Evolutionary conservation across 2,113 vertebrate genomes (phyloP), one percentile per base, ranked within the genome.

Genomic region (Tachuris rubrigastra): DNA sequence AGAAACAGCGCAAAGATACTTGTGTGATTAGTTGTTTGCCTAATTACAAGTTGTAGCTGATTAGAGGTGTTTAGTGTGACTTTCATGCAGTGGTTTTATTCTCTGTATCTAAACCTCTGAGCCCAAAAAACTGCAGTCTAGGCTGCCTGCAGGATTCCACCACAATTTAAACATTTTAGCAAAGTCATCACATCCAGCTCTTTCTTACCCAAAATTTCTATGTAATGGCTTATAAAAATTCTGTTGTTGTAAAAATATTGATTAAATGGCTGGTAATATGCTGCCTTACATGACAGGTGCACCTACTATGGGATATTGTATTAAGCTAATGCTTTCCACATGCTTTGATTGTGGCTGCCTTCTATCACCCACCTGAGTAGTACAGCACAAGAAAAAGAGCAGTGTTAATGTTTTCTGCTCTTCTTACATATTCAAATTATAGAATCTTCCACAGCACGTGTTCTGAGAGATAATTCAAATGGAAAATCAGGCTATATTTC

Each of bases 31-130:
- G 66, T 46, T 91, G 59, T 77, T 97, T 95, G 47, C 56, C 66
- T 97, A 96, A 97, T 97, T 97, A 91, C 80, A 90, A 94, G 76
- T 50, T 67, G 50, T 66, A 53, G 49, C 75, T 97, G 73, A 95
- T 97, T 96, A 97, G 90, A 97, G 37, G 87, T 95, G 42, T 88
- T 83, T 23, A 77, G 39, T 80, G 67, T 56, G 80, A 90, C 85
- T 93, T 89, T 85, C 59, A 78, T 94, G 49, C 46, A 79, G 30
- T 80, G 79, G 53, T 93, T 97, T 94, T 42, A 90, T 95, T 95
- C 81, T 24, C 55, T 76, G n/a, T 53, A 77, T 71, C 37, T 84
- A 76, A 88, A 95, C 58, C 28, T 95, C 14, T 31, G 35, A 47
- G 28, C 87, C 50, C 50, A 94, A 93, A 88, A 96, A 71, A 28